Evolutionary conservation across 2,888 invertebrate genomes (phyloP).

Genomic region (Apamea anceps): DNA sequence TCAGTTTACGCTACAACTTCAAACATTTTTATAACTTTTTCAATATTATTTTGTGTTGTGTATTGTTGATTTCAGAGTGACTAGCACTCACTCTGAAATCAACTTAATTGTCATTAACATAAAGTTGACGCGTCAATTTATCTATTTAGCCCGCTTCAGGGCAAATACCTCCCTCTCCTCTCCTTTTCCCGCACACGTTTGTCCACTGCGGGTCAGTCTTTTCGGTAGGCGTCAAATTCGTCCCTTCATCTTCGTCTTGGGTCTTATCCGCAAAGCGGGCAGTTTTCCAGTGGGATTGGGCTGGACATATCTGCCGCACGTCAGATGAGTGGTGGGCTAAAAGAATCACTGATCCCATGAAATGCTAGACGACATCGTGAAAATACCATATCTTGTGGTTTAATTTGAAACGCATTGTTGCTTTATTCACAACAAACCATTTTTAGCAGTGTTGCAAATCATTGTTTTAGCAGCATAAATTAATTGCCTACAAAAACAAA

Average conservation of each 20-base stretch:
- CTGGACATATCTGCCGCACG: neutral
- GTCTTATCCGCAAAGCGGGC: neutral
- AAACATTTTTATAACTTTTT: no score
- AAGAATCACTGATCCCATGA: neutral
- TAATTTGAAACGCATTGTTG: neutral
- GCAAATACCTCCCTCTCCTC: neutral
- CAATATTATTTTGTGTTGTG: no score
- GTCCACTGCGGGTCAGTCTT: neutral
- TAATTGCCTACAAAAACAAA: neutral
- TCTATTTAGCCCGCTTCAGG: neutral
- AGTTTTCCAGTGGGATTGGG: neutral
- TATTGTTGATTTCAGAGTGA: no score
- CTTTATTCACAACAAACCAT: neutral
- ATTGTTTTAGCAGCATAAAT: neutral
- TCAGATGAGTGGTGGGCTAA: neutral
- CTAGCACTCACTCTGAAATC: no score
- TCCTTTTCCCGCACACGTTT: neutral
- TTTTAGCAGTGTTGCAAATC: constrained; percentile 3
- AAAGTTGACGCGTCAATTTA: no score
- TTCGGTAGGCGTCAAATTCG: neutral
- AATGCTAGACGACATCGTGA: neutral
- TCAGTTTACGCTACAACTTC: no score
- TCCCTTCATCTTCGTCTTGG: neutral
- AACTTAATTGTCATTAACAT: no score
- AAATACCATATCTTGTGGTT: neutral